Percentiles rank a stretch among this genome's conserved stretches.
phyloP scores from a whole-genome alignment of 1,140 invertebrate genomes.

The Anagrus nilaparvatae region DNA sequence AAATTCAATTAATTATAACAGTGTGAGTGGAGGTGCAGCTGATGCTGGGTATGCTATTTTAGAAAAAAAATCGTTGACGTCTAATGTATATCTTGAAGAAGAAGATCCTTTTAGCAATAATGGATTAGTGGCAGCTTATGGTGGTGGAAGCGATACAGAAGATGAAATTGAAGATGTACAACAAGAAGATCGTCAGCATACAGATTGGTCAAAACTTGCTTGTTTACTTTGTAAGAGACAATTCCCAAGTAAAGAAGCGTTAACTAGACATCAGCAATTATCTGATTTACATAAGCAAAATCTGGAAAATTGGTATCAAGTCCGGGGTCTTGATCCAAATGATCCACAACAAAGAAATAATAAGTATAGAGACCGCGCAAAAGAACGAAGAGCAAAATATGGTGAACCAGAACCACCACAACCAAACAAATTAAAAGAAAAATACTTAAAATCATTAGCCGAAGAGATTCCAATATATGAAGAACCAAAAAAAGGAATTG shows the following conservation, averaged over 20 bases:
- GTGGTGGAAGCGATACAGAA: slow-evolving; percentile 56
- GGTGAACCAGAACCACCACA: slow-evolving; percentile 77
- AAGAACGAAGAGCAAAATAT: slow-evolving; percentile 89
- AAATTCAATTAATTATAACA: slow-evolving; percentile 22
- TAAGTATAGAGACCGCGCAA: slow-evolving; percentile 88
- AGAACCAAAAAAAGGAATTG: slow-evolving; percentile 64
- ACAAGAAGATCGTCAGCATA: slow-evolving; percentile 51
- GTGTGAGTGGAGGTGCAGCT: slow-evolving; percentile 57
- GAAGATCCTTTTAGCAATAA: slow-evolving; percentile 35
- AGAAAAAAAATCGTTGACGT: slow-evolving; percentile 49
- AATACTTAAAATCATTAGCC: slow-evolving; percentile 50
- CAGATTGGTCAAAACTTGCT: slow-evolving; percentile 84
- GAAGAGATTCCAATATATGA: slow-evolving; percentile 45
- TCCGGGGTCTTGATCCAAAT: slow-evolving; percentile 44
- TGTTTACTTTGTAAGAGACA: slow-evolving; percentile 93
- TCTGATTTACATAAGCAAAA: slow-evolving; percentile 96
- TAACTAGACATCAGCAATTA: slow-evolving; percentile 84
- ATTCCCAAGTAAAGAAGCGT: slow-evolving; percentile 79
- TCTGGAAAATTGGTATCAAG: slow-evolving; percentile 56
- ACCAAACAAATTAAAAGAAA: slow-evolving; percentile 59
- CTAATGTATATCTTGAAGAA: slow-evolving; percentile 31
- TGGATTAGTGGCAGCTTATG: slow-evolving; percentile 66
- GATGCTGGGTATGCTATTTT: slow-evolving; percentile 86
- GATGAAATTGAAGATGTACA: slow-evolving; percentile 50
- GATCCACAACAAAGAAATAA: slow-evolving; percentile 43